phyloP scores from a whole-genome alignment of 2,113 vertebrate genomes.

The Thamnophis sirtalis region DNA sequence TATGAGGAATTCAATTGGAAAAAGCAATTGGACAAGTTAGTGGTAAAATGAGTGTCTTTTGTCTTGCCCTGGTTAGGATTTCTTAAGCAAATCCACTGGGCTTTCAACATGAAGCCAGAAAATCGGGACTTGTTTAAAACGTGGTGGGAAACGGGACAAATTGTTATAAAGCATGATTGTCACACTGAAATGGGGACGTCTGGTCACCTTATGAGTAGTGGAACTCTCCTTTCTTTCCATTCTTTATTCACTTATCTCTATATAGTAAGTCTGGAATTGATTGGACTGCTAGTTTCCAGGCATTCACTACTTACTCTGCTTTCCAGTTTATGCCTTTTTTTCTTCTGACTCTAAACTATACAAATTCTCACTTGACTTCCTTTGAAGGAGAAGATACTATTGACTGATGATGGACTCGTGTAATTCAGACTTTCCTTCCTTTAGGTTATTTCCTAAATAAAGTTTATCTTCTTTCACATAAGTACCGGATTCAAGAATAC shows the following conservation, averaged over 20 bases:
- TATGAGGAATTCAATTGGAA: not conserved
- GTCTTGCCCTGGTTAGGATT: no score
- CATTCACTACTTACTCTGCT: not conserved
- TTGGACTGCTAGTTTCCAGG: not conserved
- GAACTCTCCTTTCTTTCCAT: not conserved
- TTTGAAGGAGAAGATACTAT: not conserved
- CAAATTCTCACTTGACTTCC: not conserved
- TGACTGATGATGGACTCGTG: not conserved
- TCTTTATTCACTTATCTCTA: not conserved
- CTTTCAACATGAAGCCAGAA: no score
- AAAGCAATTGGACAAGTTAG: not conserved
- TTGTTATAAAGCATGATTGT: no score
- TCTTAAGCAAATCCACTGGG: no score
- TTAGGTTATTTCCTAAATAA: not conserved
- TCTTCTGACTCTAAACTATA: not conserved
- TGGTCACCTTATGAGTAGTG: no score
- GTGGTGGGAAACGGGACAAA: no score
- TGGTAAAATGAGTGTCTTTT: no score
- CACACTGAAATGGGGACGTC: no score
- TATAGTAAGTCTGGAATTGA: not conserved
- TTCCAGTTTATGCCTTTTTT: not conserved
- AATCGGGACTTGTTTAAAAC: no score
- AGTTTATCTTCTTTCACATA: not conserved
- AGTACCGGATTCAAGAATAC: not conserved
- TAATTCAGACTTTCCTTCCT: not conserved